Conservation (phyloP, 2,113 vertebrate species). For the Podilymbus podiceps region DNA sequence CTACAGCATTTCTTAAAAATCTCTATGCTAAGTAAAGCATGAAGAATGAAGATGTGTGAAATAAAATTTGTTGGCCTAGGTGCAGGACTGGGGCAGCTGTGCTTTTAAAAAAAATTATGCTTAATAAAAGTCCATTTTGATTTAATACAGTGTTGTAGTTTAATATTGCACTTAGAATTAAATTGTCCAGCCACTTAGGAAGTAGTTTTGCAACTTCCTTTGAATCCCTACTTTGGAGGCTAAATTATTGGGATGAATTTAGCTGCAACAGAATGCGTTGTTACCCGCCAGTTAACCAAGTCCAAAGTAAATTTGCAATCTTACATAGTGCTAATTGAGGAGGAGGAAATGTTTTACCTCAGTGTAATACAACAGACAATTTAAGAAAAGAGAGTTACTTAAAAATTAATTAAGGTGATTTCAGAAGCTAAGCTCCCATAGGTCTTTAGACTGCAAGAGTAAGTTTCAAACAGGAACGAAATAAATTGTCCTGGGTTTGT, state of each 20-base stretch:
- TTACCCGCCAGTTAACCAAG: not conserved
- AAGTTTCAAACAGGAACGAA: not conserved
- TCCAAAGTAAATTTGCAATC: not conserved
- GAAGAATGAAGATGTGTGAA: not conserved
- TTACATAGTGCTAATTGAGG: not conserved
- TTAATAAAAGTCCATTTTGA: not conserved
- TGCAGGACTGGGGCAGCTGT: not conserved
- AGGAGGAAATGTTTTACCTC: not conserved
- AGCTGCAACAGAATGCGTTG: not conserved
- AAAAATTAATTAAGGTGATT: not conserved
- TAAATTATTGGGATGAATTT: not conserved
- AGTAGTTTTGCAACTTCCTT: not conserved
- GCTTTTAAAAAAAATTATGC: not conserved
- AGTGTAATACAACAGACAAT: not conserved
- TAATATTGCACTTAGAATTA: not conserved
- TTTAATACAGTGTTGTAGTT: not conserved
- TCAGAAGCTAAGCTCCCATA: not conserved
- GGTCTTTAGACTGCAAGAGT: not conserved
- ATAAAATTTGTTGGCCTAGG: not conserved
- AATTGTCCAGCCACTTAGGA: not conserved
- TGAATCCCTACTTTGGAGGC: not conserved
- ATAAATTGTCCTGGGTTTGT: not conserved
- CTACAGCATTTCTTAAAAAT: not conserved
- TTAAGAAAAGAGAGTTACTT: not conserved
- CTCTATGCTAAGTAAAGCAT: not conserved